Conservation (phyloP, 2,797 vertebrate genomes). For the Falco biarmicus region DNA sequence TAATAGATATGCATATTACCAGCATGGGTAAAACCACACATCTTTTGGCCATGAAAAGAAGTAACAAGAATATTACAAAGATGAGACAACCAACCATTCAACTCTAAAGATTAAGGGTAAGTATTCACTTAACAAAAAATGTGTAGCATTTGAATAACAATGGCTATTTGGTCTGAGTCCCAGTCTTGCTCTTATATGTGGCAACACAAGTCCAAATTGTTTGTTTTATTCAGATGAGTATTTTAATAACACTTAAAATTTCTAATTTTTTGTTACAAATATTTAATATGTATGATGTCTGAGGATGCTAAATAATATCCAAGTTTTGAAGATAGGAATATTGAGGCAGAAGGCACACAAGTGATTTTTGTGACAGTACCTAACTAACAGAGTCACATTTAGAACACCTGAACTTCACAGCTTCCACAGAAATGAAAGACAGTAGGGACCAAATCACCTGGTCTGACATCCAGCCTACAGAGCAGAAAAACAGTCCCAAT, state of each 20-base stretch:
- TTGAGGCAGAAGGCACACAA: accelerated
- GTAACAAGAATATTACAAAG: background rate
- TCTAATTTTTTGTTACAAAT: background rate
- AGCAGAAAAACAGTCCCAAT: background rate
- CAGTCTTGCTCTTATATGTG: background rate
- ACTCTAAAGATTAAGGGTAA: background rate
- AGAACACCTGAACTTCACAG: background rate
- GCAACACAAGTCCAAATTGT: background rate
- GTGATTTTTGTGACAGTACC: background rate
- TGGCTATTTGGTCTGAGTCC: background rate
- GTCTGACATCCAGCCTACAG: background rate
- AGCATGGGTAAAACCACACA: background rate
- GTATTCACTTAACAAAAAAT: background rate
- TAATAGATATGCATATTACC: background rate
- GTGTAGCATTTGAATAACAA: background rate
- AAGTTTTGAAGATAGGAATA: background rate
- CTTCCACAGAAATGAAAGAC: background rate
- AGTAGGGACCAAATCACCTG: background rate
- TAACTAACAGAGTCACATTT: background rate
- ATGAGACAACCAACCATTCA: background rate
- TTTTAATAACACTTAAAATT: background rate
- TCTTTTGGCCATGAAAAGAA: background rate
- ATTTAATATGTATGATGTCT: background rate
- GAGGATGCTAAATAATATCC: background rate
- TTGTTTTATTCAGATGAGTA: background rate